A percentile compares a stretch with the other conserved stretches of the same genome.
phyloP scores from a whole-genome alignment of 2,113 vertebrate genomes.

The Aramus guarauna region DNA sequence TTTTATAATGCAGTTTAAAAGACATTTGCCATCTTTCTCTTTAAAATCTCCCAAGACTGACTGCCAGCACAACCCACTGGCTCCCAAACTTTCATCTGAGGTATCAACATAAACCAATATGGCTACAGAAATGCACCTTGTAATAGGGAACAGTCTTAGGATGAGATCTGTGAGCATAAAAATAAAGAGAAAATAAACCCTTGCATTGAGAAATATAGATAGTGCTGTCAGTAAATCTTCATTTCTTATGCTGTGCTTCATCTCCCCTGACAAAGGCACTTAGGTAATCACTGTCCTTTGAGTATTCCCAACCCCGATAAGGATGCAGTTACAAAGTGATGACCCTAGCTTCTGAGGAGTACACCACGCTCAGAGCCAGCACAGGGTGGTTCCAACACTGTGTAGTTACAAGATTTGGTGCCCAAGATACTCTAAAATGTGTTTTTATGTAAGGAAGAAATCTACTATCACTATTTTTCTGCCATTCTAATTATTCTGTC shows the following conservation, averaged over 20 bases:
- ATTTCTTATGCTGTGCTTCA: background rate
- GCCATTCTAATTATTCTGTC: background rate
- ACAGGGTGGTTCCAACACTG: background rate
- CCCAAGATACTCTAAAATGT: background rate
- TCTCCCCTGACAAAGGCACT: background rate
- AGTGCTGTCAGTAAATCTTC: background rate
- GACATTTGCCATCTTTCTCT: background rate
- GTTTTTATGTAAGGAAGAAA: background rate
- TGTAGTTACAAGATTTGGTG: background rate
- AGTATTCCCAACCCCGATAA: background rate
- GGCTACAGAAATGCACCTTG: background rate
- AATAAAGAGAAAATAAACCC: background rate
- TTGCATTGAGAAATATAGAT: background rate
- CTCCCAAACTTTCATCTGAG: background rate
- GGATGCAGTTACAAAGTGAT: background rate
- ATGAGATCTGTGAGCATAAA: background rate
- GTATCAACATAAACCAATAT: background rate
- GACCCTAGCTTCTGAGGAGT: background rate
- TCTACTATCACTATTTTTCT: background rate
- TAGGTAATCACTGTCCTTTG: background rate
- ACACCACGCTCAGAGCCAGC: background rate
- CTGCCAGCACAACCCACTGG: background rate
- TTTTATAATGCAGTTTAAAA: constrained; percentile 16
- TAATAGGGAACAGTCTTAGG: background rate
- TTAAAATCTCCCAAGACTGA: background rate